Base-by-base conservation (phyloP, 1,140 invertebrate species). In the Helicorthomorpha holstii region DNA sequence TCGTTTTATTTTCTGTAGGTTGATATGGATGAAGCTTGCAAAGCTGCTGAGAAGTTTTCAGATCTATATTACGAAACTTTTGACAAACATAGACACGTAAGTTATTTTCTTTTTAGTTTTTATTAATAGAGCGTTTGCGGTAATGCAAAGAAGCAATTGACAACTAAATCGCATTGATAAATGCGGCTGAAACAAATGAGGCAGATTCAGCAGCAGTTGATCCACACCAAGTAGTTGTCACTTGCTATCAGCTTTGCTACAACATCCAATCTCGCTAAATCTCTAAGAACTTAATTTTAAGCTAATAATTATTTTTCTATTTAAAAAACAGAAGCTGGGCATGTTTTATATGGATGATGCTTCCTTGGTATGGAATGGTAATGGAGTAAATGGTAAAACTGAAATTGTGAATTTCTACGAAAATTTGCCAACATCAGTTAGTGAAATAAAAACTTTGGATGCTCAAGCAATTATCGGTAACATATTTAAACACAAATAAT, bases 291-390 rank as follows among this genome's bases (percentile, higher is more conserved):
- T n/a, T n/a, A n/a, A n/a, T n/a, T n/a, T n/a, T n/a, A n/a, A n/a
- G n/a, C n/a, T n/a, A n/a, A n/a, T n/a, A n/a, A 2, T 34, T 34
- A 34, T 7, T 7, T 34, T 34, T 16, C 16, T 7, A 7, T 34
- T 34, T 34, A 34, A 7, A 34, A 53, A 59, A 24, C 54, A 67
- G 64, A 23, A 61, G n/a, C 48, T 67, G 7, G 52, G 57, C 1
- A 68, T 66, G 51, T 51, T 69, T n/a, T 69, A 68, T 53, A 51
- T 63, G 50, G 63, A 64, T 42, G 54, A 56, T 19, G 66, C 66
- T 4, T 59, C 56, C 27, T 44, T 67, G 19, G 55, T 66, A 12
- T 69, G 68, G 68, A 68, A 69, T 59, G 68, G 68, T 1, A 63
- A 64, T 50, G 22, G 48, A 25, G 50, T 64, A 1, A 59, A 51